Percentiles rank a stretch among this genome's conserved stretches.
These are phyloP conservation scores for Stratiomys singularior DNA, from an alignment of 2,888 invertebrate species.

Conservation along the genomic window DNA sequence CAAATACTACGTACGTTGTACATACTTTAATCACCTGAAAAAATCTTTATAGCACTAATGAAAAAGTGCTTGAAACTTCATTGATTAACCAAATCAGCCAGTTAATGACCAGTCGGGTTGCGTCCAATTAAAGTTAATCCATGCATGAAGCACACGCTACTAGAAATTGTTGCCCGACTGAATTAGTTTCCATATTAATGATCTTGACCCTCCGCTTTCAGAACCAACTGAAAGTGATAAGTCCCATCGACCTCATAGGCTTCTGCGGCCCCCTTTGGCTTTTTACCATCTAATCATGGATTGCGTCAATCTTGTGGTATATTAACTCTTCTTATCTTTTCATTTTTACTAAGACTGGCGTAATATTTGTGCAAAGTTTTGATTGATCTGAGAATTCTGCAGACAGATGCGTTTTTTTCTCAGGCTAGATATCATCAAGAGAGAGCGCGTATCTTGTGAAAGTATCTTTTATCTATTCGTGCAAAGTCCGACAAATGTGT, in stretches of 20 bases:
- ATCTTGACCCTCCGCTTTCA: slow-evolving; percentile 7
- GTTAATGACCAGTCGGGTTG: not conserved
- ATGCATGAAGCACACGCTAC: not conserved
- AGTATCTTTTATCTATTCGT: no score
- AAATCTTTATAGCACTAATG: not conserved
- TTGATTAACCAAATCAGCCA: no score
- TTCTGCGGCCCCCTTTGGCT: not conserved
- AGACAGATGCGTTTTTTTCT: no score
- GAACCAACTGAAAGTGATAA: slow-evolving; percentile 7
- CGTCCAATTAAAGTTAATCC: no score
- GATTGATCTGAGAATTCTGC: no score
- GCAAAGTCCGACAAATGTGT: no score
- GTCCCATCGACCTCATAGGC: not conserved
- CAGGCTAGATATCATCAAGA: no score
- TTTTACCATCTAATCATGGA: not conserved
- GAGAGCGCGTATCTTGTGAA: no score
- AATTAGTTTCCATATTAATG: not conserved
- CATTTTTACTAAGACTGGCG: not conserved
- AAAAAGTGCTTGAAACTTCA: not conserved
- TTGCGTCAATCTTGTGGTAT: not conserved
- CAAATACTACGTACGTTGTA: slow-evolving; percentile 19
- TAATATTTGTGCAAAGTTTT: no score
- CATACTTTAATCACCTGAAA: not conserved
- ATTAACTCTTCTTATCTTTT: not conserved
- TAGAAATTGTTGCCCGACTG: not conserved